phyloP scores from a whole-genome alignment of 2,797 vertebrate genomes.

The Bryconaethiops microstoma region DNA sequence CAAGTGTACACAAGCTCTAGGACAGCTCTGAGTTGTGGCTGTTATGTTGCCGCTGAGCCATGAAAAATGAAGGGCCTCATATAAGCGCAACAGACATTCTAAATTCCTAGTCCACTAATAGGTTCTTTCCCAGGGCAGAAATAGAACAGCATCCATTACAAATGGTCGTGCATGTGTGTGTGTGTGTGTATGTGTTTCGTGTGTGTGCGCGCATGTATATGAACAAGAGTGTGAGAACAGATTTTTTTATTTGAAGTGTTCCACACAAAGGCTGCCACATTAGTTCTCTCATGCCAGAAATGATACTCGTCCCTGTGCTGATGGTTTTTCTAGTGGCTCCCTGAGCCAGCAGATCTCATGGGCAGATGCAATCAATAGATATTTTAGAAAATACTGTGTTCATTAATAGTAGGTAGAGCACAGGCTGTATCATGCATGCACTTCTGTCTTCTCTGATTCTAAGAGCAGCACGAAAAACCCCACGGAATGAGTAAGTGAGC shows the following conservation, averaged over 20 bases:
- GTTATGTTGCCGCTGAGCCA: conserved; percentile 13
- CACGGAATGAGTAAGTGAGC: conserved; percentile 14
- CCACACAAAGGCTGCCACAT: not conserved
- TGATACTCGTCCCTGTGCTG: not conserved
- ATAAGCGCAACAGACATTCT: conserved; percentile 20
- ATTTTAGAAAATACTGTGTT: not conserved
- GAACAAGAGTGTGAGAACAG: not conserved
- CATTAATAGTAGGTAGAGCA: not conserved
- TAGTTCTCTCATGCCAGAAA: conserved; percentile 24
- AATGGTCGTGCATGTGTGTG: not conserved
- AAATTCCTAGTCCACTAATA: conserved; percentile 18
- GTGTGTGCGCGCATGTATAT: not conserved
- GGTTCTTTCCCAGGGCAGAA: conserved; percentile 3
- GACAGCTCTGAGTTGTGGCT: conserved; percentile 19
- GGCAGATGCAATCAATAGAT: conserved; percentile 3
- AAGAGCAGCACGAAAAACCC: not conserved
- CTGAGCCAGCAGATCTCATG: not conserved
- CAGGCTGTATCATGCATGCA: not conserved
- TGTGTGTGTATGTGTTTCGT: not conserved
- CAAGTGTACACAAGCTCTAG: conserved; percentile 22
- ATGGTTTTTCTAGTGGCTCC: not conserved
- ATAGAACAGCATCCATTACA: conserved; percentile 10
- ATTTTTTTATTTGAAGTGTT: conserved; percentile 6
- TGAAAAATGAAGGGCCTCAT: conserved; percentile 13
- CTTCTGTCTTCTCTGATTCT: conserved; percentile 9